Percentiles rank a stretch among this genome's conserved stretches.
These are phyloP conservation scores for Pollenia labialis DNA, from an alignment of 2,888 invertebrate genomes.

Conservation along the genomic window DNA sequence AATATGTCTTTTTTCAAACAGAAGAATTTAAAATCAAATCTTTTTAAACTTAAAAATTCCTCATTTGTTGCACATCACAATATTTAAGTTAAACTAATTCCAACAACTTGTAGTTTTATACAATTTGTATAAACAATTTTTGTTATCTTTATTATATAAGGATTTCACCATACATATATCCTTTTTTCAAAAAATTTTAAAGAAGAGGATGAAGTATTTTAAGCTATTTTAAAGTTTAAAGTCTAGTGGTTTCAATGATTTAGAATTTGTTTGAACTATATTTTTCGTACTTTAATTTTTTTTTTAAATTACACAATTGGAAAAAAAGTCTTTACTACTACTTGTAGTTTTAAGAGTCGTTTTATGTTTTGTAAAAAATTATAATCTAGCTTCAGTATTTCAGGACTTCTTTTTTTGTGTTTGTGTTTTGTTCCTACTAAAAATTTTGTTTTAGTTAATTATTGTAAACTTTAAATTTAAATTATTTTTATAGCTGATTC, in stretches of 20 bases:
- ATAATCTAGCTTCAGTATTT: not conserved
- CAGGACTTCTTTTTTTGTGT: slow-evolving; percentile 3
- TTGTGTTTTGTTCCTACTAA: too few relatives aligned
- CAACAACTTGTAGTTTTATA: slow-evolving; percentile 3
- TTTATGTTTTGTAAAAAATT: not conserved
- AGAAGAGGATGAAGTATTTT: too few relatives aligned
- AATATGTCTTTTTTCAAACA: not conserved
- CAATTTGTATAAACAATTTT: too few relatives aligned
- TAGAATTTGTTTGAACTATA: too few relatives aligned
- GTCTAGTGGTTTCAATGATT: too few relatives aligned
- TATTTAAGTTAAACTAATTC: not conserved
- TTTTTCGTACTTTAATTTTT: not conserved
- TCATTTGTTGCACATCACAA: too few relatives aligned
- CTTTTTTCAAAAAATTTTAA: not conserved
- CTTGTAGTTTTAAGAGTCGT: not conserved
- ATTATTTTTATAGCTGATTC: too few relatives aligned
- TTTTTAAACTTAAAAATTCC: too few relatives aligned
- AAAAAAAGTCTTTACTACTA: not conserved
- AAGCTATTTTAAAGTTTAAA: too few relatives aligned
- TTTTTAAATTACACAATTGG: not conserved
- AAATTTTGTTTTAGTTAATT: too few relatives aligned
- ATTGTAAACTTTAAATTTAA: too few relatives aligned
- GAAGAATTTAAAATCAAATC: too few relatives aligned
- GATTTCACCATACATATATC: not conserved
- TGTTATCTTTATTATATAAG: not conserved